Conservation (phyloP, 2,797 vertebrate genomes). For the Thripadectes ignobilis region DNA sequence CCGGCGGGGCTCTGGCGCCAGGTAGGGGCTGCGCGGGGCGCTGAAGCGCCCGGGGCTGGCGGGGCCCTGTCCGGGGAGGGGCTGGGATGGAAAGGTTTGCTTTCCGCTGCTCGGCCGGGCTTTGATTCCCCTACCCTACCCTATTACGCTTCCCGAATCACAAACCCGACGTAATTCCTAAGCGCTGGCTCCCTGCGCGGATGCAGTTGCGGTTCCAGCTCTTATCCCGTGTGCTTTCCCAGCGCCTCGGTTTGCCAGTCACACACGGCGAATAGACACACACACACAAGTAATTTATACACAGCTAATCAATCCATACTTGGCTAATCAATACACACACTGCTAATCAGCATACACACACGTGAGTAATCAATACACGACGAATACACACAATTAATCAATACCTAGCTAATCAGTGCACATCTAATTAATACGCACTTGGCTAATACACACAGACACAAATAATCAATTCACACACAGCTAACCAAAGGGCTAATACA, state of each 20-base stretch:
- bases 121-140: accelerated
- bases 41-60: too few species aligned
- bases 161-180: too few species aligned
- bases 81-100: neutral
- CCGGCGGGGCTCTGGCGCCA: neutral
- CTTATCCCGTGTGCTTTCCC: accelerated
- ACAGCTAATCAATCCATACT: neutral
- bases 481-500: too few species aligned
- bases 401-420: neutral
- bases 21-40: neutral
- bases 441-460: neutral
- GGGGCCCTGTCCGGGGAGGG: neutral
- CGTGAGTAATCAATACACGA: neutral
- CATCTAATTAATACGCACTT: neutral
- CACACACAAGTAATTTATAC: neutral
- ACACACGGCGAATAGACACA: neutral
- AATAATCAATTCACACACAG: neutral
- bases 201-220: neutral
- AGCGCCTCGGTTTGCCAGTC: accelerated
- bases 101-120: neutral
- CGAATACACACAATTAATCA: neutral
- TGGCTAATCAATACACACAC: neutral
- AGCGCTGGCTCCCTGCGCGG: accelerated
- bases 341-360: neutral
- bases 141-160: neutral